Evolutionary conservation across 2,113 vertebrate species (phyloP).

Genomic region (Haemorhous mexicanus): DNA sequence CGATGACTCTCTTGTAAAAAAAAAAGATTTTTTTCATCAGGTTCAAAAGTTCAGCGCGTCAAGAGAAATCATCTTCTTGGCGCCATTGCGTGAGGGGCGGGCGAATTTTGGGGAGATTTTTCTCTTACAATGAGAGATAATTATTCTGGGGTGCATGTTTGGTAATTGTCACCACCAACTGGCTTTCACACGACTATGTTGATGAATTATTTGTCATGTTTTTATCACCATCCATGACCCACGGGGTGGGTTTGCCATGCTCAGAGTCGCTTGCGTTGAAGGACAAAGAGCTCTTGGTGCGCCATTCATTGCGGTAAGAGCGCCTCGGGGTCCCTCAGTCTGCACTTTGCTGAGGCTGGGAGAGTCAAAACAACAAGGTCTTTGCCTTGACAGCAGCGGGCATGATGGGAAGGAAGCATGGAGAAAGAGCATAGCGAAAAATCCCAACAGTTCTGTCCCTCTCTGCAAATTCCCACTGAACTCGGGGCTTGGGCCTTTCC

Average conservation of each 20-base stretch:
- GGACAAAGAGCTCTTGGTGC: not conserved
- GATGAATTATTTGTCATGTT: not conserved
- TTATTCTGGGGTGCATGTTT: not conserved
- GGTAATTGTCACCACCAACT: not conserved
- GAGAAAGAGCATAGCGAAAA: not conserved
- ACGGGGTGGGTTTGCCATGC: not conserved
- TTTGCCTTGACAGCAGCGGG: not conserved
- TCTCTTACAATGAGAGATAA: not conserved
- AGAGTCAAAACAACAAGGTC: not conserved
- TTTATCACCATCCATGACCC: not conserved
- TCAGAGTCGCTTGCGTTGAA: not conserved
- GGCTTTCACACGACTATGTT: not conserved
- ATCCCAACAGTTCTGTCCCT: not conserved
- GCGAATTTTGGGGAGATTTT: not conserved
- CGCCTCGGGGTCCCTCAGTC: not conserved
- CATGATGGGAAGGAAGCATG: not conserved
- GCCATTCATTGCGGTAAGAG: not conserved
- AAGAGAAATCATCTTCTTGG: constrained; percentile 59
- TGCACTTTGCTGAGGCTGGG: not conserved
- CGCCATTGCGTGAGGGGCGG: not conserved
- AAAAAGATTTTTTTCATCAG: not conserved
- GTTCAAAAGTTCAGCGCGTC: constrained; percentile 73
- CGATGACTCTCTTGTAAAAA: constrained; percentile 60
- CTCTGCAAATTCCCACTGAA: not conserved
- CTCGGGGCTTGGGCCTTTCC: not conserved